phyloP scores from a whole-genome alignment of 2,888 invertebrate species.

The Portevinia maculata region DNA sequence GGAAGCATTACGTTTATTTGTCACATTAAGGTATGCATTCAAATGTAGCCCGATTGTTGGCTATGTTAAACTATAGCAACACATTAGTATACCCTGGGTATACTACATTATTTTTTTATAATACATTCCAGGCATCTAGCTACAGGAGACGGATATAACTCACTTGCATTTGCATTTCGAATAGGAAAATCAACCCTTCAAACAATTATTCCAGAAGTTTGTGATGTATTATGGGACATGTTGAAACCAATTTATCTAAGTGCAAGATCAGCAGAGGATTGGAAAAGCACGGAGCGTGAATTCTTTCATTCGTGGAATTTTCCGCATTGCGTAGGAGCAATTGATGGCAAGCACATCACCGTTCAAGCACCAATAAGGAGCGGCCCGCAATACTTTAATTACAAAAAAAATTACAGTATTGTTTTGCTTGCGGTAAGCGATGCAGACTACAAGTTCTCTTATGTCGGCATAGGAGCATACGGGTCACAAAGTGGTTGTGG shows the following conservation, averaged over 20 bases:
- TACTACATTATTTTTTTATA: too few relatives aligned
- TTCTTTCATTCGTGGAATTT: background rate
- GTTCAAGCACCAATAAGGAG: background rate
- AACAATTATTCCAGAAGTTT: background rate
- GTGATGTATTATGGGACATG: background rate
- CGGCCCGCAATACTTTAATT: background rate
- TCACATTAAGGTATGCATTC: too few relatives aligned
- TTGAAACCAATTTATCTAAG: too few relatives aligned
- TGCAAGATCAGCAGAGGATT: background rate
- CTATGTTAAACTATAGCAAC: too few relatives aligned
- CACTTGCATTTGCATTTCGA: background rate
- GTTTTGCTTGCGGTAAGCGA: conserved; percentile 7
- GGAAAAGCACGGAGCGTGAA: background rate
- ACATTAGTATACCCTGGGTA: too few relatives aligned
- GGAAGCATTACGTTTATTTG: too few relatives aligned
- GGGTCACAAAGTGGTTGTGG: background rate
- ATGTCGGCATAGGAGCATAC: background rate
- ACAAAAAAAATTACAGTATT: background rate
- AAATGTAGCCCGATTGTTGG: too few relatives aligned
- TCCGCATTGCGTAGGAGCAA: background rate
- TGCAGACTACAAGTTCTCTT: background rate
- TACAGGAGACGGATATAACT: too few relatives aligned
- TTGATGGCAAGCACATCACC: background rate
- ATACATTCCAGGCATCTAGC: too few relatives aligned
- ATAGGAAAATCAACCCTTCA: conserved; percentile 4